phyloP scores from a whole-genome alignment of 2,797 vertebrate species.

The Podarcis lilfordi region DNA sequence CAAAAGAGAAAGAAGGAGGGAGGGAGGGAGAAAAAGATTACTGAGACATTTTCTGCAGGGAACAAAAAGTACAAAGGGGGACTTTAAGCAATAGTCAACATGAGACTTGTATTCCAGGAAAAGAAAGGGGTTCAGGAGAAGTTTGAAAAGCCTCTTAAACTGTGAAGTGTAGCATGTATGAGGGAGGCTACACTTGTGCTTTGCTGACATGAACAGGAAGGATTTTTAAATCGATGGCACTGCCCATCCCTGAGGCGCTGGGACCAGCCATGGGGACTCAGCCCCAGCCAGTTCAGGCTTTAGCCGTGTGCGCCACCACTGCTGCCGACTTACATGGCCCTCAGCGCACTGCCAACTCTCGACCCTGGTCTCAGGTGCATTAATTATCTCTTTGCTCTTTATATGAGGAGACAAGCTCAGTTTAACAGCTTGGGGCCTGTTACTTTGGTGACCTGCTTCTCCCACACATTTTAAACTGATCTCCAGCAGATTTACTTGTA shows the following conservation, averaged over 20 bases:
- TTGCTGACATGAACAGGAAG: slow-evolving; percentile 31
- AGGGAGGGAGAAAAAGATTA: slow-evolving; percentile 16
- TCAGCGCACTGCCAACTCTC: too few species aligned
- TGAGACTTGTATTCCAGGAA: slow-evolving; percentile 34
- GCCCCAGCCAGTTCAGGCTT: too few species aligned
- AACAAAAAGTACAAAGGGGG: slow-evolving; percentile 30
- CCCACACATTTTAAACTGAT: neutral
- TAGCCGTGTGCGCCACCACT: too few species aligned
- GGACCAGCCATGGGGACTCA: too few species aligned
- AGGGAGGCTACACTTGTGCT: neutral
- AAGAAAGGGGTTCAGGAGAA: slow-evolving; percentile 31
- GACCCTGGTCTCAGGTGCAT: neutral
- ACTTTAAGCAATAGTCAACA: slow-evolving; percentile 46
- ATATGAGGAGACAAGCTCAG: neutral
- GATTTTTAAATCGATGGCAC: slow-evolving; percentile 11
- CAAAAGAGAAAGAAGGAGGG: slow-evolving; percentile 26
- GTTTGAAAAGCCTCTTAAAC: slow-evolving; percentile 32
- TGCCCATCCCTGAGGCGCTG: too few species aligned
- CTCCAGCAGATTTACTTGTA: neutral
- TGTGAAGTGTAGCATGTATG: slow-evolving; percentile 36
- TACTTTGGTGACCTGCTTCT: neutral
- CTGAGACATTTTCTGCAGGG: slow-evolving; percentile 46
- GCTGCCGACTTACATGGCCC: too few species aligned
- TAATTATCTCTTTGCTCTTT: neutral
- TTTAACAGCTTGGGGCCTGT: neutral